Evolutionary conservation across 2,113 vertebrate species (phyloP).

Genomic region (Onychostruthus taczanowskii): DNA sequence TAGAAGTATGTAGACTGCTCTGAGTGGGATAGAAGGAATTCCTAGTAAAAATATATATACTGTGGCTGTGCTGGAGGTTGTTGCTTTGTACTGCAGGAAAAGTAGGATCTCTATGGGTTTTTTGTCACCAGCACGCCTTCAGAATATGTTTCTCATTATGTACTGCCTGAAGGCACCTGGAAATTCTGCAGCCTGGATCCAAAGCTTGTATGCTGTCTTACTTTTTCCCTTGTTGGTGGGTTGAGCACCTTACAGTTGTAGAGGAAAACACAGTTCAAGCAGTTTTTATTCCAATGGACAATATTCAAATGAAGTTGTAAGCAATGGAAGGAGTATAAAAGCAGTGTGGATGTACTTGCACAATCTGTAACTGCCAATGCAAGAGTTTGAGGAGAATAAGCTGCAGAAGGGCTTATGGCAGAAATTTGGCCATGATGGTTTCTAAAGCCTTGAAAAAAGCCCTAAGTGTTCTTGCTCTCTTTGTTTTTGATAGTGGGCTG

Average conservation of each 20-base stretch:
- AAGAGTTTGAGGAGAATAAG: not conserved
- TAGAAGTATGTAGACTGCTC: not conserved
- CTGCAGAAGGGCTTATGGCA: not conserved
- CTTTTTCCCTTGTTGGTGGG: not conserved
- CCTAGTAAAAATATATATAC: not conserved
- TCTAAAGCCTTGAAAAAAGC: not conserved
- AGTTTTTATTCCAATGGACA: not conserved
- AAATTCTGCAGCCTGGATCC: not conserved
- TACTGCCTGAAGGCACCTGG: not conserved
- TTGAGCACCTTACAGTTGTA: not conserved
- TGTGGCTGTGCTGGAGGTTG: not conserved
- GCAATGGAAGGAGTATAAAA: not conserved
- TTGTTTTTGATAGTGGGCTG: not conserved
- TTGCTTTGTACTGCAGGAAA: not conserved
- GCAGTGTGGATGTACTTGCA: not conserved
- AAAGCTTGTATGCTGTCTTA: not conserved
- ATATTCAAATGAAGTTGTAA: not conserved
- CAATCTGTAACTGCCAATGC: fast-evolving
- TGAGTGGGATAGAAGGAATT: not conserved
- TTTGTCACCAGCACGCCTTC: not conserved
- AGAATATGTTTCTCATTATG: not conserved
- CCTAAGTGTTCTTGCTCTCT: not conserved
- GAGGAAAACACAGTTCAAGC: not conserved
- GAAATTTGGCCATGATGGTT: not conserved
- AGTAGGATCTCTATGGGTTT: not conserved